phyloP scores from a whole-genome alignment of 2,888 invertebrate genomes.

The Pristionchus fissidentatus region DNA sequence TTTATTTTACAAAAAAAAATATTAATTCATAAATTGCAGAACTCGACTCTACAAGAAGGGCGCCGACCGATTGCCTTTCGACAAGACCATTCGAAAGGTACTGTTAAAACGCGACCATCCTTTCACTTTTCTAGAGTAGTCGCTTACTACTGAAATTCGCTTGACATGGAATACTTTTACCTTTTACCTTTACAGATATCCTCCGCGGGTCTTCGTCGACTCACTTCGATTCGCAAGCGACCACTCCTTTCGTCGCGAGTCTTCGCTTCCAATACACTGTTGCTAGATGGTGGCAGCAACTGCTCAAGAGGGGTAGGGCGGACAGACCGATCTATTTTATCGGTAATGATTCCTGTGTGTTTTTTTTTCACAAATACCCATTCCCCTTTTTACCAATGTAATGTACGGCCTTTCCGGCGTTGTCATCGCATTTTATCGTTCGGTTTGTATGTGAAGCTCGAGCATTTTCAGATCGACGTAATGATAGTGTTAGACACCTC shows the following conservation, averaged over 20 bases:
- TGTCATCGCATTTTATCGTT: neutral
- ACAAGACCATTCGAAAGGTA: constrained; percentile 27
- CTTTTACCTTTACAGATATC: neutral
- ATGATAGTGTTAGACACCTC: constrained; percentile 67
- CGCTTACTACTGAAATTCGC: neutral
- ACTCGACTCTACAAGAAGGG: constrained; percentile 39
- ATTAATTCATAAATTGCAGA: neutral
- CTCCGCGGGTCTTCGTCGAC: constrained; percentile 18
- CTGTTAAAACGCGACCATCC: neutral
- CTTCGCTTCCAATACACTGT: constrained; percentile 34
- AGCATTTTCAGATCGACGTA: constrained; percentile 61
- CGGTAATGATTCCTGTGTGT: neutral
- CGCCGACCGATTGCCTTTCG: constrained; percentile 23
- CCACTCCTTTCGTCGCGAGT: neutral
- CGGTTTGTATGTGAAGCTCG: neutral
- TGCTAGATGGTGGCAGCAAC: neutral
- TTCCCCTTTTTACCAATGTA: neutral
- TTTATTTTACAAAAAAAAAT: neutral
- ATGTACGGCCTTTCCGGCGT: neutral
- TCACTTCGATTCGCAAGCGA: neutral
- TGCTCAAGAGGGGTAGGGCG: constrained; percentile 4
- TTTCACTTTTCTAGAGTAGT: neutral
- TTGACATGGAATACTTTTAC: neutral
- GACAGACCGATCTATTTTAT: neutral
- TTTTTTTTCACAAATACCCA: too few relatives aligned